Base-by-base conservation (phyloP, 2,797 vertebrate genomes). In the Sebastes dallii region DNA sequence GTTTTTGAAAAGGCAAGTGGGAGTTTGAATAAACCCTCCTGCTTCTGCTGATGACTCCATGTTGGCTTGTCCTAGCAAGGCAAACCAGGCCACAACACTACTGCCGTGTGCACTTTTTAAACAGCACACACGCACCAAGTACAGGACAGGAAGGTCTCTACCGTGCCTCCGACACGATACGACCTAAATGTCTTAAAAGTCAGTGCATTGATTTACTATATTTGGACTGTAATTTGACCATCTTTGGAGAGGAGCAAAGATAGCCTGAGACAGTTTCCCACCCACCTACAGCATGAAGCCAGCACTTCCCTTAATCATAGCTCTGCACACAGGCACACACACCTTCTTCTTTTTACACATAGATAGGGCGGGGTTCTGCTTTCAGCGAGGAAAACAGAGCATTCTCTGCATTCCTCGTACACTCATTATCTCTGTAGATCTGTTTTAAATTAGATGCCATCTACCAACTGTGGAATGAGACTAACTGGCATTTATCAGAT, bases 21-120 rank as follows among this genome's bases (percentile, higher is more conserved):
- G 94, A 92, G 94, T 93, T 91, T 81, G 89, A 94, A 92, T 88
- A 93, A 94, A 90, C 88, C 93, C 88, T 91, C 75, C 85, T 89
- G 90, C 86, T 83, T 86, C 62, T 86, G 83, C 77, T 16, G 61
- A 82, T 77, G 86, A 86, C 92, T 93, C 86, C 86, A 73, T 88
- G 88, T 91, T 78, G 86, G 86, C 87, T 90, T 87, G 91, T 93
- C 91, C 92, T 92, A 92, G 86, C 94, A 90, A 94, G 82, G 88
- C 78, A 84, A 92, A 91, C 72, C 83, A 86, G 91, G 90, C 81
- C 91, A 70, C 72, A 67, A 80, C 62, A 24, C 54, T 10, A 4
- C 50, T 27, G 75, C 34, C 0, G 79, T 82, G 78, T 82, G 77
- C 54, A 27, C 39, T 50, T 60, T 73, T 58, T 4, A 61, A 80